Evolutionary conservation across 2,113 vertebrate species (phyloP).

Genomic region (Oreamnos americanus): DNA sequence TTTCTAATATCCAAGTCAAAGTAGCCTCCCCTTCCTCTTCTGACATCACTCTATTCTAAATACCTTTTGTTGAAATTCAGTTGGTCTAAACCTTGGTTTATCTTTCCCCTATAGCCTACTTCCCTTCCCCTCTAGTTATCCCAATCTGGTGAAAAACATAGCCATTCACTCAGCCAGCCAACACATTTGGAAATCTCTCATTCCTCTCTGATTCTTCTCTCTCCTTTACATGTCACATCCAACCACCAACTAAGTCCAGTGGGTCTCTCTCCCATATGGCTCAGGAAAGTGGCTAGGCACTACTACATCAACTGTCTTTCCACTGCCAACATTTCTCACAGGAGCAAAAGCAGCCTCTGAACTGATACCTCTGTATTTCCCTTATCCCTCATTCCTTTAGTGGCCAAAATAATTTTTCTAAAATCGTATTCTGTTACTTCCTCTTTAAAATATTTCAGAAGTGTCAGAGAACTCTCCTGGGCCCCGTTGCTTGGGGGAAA

Average conservation of each 20-base stretch:
- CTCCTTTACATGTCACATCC: not conserved
- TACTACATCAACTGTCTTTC: not conserved
- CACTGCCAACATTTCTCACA: not conserved
- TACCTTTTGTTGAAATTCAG: not conserved
- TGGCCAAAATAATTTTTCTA: not conserved
- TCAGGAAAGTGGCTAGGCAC: not conserved
- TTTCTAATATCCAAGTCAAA: not conserved
- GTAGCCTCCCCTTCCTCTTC: not conserved
- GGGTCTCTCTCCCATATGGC: not conserved
- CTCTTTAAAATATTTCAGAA: not conserved
- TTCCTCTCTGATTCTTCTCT: not conserved
- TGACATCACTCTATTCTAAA: not conserved
- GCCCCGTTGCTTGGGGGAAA: fast-evolving
- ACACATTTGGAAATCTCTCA: not conserved
- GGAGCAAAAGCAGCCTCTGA: not conserved
- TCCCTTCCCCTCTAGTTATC: not conserved
- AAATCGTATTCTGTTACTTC: not conserved
- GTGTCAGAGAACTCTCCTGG: fast-evolving
- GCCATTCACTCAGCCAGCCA: not conserved
- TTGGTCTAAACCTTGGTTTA: not conserved
- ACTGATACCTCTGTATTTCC: not conserved
- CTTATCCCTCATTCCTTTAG: not conserved
- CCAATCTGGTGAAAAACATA: not conserved
- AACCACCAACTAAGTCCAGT: not conserved
- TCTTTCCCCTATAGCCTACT: not conserved